Evolutionary conservation across 2,888 invertebrate species (phyloP).

Genomic region (Anoplius nigerrimus): DNA sequence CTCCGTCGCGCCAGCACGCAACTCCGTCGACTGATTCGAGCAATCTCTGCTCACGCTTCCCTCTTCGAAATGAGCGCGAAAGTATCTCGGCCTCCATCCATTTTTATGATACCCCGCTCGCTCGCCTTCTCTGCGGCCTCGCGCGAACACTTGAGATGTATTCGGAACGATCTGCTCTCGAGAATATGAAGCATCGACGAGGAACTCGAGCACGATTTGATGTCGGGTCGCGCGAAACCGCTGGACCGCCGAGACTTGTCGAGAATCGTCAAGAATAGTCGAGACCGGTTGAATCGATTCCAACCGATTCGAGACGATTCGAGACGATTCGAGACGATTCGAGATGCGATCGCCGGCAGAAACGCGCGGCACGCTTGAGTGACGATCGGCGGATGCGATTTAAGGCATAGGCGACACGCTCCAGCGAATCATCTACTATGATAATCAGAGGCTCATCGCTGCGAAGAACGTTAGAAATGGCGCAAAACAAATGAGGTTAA

Average conservation of each 20-base stretch:
- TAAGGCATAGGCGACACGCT: conserved; percentile 28
- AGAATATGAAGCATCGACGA: conserved; percentile 12
- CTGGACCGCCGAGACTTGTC: conserved; percentile 39
- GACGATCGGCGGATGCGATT: conserved; percentile 1
- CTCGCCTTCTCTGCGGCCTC: conserved; percentile 1
- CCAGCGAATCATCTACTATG: conserved; percentile 37
- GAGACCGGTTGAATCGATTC: no score
- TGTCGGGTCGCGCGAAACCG: conserved; percentile 31
- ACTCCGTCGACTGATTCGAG: no score
- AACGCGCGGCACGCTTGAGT: background rate
- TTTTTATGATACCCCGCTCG: no score
- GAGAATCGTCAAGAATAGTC: conserved; percentile 36
- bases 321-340: conserved; percentile 15
- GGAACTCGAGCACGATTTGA: conserved; percentile 12
- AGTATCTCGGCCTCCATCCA: no score
- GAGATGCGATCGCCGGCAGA: conserved; percentile 2
- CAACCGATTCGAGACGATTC: conserved; percentile 16
- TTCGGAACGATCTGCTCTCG: conserved; percentile 1
- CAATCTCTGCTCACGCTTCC: no score
- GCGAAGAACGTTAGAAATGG: no score
- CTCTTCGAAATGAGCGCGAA: no score
- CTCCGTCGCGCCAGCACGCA: no score
- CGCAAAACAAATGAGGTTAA: no score
- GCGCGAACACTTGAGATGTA: conserved; percentile 11
- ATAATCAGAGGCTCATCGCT: conserved; percentile 41